Percentiles rank a stretch among this genome's conserved stretches.
Conservation (phyloP, 2,113 vertebrate species). For the Sisor rabdophorus region DNA sequence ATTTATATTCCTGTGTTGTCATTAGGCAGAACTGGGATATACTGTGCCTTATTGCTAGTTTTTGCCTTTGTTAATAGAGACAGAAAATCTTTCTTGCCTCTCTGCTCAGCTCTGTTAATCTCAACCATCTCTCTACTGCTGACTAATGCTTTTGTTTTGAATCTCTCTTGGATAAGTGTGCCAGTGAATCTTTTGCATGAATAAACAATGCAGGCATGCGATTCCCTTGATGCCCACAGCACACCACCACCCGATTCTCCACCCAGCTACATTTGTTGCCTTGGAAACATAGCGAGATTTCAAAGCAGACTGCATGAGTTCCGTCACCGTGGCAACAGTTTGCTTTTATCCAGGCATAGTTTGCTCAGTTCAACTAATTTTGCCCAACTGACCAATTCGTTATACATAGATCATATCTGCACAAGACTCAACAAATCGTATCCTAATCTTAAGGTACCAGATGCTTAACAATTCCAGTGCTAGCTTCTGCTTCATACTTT, state of each 20-base stretch:
- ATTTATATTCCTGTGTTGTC: constrained; percentile 30
- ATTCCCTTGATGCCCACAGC: constrained; percentile 34
- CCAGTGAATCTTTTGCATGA: constrained; percentile 33
- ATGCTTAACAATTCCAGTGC: neutral
- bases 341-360: constrained; percentile 50
- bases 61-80: constrained; percentile 37
- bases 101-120: constrained; percentile 10
- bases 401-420: constrained; percentile 20
- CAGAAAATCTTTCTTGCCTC: constrained; percentile 13
- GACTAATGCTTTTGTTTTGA: constrained; percentile 29
- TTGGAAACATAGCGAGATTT: constrained; percentile 57
- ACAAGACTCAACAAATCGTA: neutral
- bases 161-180: constrained; percentile 20
- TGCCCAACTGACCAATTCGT: constrained; percentile 37
- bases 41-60: constrained; percentile 11
- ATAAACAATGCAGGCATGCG: constrained; percentile 47
- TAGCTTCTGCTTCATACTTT: neutral
- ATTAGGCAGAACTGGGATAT: constrained; percentile 5
- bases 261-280: constrained; percentile 54
- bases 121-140: constrained; percentile 2
- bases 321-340: constrained; percentile 57
- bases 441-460: neutral
- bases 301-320: constrained; percentile 53
- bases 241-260: constrained; percentile 44
- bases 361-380: constrained; percentile 38